Conservation (phyloP, 2,888 invertebrate species). For the Nephrocerus scutellatus region DNA sequence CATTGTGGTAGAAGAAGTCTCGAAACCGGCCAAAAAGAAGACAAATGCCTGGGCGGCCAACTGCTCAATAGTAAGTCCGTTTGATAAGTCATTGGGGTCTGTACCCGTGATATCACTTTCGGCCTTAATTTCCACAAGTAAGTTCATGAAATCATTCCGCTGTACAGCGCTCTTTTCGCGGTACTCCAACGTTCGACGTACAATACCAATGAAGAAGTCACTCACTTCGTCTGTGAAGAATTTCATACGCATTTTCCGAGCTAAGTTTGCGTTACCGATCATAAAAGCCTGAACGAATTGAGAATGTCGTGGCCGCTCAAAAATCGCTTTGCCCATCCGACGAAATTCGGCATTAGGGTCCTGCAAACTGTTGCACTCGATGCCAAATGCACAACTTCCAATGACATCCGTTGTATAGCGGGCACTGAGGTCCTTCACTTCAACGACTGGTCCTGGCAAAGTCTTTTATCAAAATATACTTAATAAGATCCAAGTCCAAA, state of each 20-base stretch:
- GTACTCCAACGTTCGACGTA: conserved; percentile 44
- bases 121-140: conserved; percentile 47
- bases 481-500: conserved; percentile 37
- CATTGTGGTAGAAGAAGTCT: conserved; percentile 51
- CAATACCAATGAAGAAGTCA: conserved; percentile 40
- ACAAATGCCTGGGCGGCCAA: conserved; percentile 52
- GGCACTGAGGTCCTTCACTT: conserved; percentile 46
- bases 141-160: conserved; percentile 50
- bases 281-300: conserved; percentile 25
- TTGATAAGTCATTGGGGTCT: conserved; percentile 27
- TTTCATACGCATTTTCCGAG: conserved; percentile 28
- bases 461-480: conserved; percentile 38
- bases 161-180: conserved; percentile 38
- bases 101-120: conserved; percentile 25
- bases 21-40: conserved; percentile 54
- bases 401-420: conserved; percentile 51
- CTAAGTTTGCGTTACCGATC: conserved; percentile 25
- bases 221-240: conserved; percentile 26
- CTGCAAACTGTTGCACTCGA: conserved; percentile 47
- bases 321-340: conserved; percentile 26
- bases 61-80: conserved; percentile 41
- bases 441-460: conserved; percentile 39
- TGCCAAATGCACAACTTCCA: conserved; percentile 49
- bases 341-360: conserved; percentile 44
- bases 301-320: conserved; percentile 23